Conservation (phyloP, 2,797 vertebrate species). For the Oryzias sinensis region DNA sequence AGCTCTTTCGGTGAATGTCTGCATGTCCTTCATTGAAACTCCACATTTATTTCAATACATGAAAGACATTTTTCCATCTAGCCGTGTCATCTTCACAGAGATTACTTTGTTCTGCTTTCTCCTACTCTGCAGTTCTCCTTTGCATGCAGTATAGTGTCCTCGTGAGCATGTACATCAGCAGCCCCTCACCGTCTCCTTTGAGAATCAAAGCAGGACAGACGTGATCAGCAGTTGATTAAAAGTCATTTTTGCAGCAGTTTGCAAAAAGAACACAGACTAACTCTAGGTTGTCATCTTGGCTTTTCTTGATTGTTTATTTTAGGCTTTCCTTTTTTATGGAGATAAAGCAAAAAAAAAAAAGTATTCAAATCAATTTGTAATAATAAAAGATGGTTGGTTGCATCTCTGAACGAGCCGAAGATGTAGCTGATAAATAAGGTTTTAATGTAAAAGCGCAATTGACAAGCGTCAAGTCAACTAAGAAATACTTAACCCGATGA, state of each 20-base stretch:
- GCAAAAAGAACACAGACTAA: neutral
- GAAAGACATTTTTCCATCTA: constrained; percentile 50
- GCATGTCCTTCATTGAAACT: constrained; percentile 66
- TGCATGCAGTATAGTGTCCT: constrained; percentile 9
- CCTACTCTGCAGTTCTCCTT: constrained; percentile 21
- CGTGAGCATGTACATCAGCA: constrained; percentile 7
- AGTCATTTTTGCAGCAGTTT: neutral
- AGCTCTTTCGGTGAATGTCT: constrained; percentile 68
- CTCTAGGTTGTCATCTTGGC: neutral
- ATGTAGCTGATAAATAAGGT: too few species aligned
- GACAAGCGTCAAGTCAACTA: too few species aligned
- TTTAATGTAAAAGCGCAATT: too few species aligned
- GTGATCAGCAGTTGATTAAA: neutral
- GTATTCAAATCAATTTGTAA: too few species aligned
- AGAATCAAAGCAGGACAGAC: constrained; percentile 1
- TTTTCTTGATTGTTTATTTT: neutral
- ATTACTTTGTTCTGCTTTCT: constrained; percentile 29
- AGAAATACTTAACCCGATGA: too few species aligned
- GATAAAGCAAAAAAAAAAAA: too few species aligned
- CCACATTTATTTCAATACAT: constrained; percentile 60
- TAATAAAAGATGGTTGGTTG: too few species aligned
- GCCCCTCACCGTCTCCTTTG: neutral
- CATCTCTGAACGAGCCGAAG: too few species aligned
- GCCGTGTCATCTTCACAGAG: constrained; percentile 30
- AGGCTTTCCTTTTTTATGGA: neutral